A percentile compares a stretch with the other conserved stretches of the same genome.
Conservation (phyloP, 2,888 invertebrate species). For the Camponotus fellah region DNA sequence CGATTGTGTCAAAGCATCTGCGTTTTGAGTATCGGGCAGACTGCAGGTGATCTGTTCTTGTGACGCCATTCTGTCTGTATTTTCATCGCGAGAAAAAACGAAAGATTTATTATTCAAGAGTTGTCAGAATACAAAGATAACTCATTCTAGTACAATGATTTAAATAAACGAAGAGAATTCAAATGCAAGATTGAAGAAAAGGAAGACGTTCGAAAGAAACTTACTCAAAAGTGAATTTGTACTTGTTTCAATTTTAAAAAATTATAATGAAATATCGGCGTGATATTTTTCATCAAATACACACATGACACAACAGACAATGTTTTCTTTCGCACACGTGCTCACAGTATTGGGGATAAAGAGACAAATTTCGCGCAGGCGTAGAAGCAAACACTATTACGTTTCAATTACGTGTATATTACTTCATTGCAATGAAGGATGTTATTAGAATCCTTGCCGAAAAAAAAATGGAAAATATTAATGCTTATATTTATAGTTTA, state of each 20-base stretch:
- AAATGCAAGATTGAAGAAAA: not conserved
- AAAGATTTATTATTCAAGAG: not conserved
- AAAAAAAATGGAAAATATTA: not conserved
- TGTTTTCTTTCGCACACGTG: not conserved
- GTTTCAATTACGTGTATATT: not conserved
- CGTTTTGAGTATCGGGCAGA: conserved; percentile 80
- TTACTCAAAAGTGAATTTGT: not conserved
- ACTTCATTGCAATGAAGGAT: not conserved
- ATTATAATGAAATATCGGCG: not conserved
- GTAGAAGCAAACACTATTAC: too few relatives aligned
- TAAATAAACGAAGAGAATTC: not conserved
- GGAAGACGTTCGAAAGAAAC: not conserved
- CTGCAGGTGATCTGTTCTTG: conserved; percentile 69
- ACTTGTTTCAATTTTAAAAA: not conserved
- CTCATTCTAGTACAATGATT: not conserved
- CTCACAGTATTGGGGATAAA: not conserved
- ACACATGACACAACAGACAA: not conserved
- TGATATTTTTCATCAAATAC: too few relatives aligned
- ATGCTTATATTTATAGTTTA: not conserved
- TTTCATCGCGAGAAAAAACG: not conserved
- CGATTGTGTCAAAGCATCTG: conserved; percentile 76
- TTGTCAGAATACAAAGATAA: not conserved
- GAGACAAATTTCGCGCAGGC: not conserved
- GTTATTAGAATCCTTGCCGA: not conserved
- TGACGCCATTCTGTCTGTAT: conserved; percentile 50